Evolutionary conservation across 2,113 vertebrate species (phyloP).

Genomic region (Psophia crepitans): DNA sequence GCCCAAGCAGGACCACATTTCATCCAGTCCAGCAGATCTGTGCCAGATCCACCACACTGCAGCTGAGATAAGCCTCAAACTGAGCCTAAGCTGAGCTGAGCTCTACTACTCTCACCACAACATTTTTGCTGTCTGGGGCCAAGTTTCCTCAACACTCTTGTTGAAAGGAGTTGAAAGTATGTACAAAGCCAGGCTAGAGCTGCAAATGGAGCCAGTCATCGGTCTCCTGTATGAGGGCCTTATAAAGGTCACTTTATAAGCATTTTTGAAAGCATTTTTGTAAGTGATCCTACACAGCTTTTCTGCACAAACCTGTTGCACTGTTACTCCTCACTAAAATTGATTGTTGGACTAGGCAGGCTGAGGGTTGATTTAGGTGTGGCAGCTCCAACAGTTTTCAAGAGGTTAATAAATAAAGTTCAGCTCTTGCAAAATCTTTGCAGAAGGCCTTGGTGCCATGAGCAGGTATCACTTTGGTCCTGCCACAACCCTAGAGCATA

Average conservation of each 20-base stretch:
- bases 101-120: not conserved
- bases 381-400: not conserved
- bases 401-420: not conserved
- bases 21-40: not conserved
- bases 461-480: not conserved
- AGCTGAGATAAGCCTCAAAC: not conserved
- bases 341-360: not conserved
- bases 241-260: not conserved
- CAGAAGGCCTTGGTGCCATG: rapidly evolving
- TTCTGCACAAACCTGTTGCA: not conserved
- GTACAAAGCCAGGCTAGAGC: not conserved
- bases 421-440: not conserved
- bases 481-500: not conserved
- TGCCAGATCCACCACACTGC: not conserved
- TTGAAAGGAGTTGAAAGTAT: rapidly evolving
- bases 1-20: not conserved
- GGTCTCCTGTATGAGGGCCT: not conserved
- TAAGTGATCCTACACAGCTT: not conserved
- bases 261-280: not conserved
- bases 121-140: not conserved
- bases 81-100: not conserved
- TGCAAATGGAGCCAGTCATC: not conserved
- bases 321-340: not conserved
- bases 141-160: not conserved
- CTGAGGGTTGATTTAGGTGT: not conserved